Base-by-base conservation (phyloP, 2,888 invertebrate species). In the Heliconius sara region DNA sequence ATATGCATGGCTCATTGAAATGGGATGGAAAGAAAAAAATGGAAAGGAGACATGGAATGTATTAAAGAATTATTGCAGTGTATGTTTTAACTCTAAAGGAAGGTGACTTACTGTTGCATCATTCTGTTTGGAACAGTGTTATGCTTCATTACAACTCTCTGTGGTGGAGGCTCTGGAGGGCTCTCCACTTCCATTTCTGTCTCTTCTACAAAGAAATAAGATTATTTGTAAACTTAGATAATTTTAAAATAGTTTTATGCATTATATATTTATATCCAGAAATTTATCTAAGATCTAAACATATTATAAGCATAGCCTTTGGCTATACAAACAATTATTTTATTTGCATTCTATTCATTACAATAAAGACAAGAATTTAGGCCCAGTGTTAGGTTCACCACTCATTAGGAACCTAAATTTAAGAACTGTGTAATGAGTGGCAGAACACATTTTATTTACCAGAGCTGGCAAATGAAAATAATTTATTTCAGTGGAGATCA, bases 61-160 rank as follows among this genome's bases (percentile, higher is more conserved):
- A 22, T 57, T 22, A 57, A 57, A 22, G 22, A 22, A 22, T 22
- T 57, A 57, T 22, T 57, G 22, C n/a, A n/a, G n/a, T 60, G n/a
- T n/a, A 60, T 10, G 57, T 60, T 9, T 60, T 60, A 52, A 52
- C 19, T 19, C 52, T 52, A 60, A 60, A 60, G 22, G 0, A n/a
- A 57, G n/a, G 3, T 60, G 60, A 65, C 97, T 96, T 95, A 98
- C 97, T 97, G 97, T 86, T 97, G 96, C 91, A 97, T 95, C 91
- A 97, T 97, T 87, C 97, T 96, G 89, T 97, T 97, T 60, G 97
- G 97, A 34, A 98, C 96, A 52, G 97, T 96, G 84, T 97, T 97
- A 87, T 98, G 97, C 87, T 97, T 97, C 87, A 97, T 96, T n/a
- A 97, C 96, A 82, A 96, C 92, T 81, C 97, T 95, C 84, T 97